A percentile compares a stretch with the other conserved stretches of the same genome.
These are phyloP conservation scores for Orientallactaga sibirica DNA, from an alignment of 2,797 vertebrate genomes.

Conservation along the genomic window DNA sequence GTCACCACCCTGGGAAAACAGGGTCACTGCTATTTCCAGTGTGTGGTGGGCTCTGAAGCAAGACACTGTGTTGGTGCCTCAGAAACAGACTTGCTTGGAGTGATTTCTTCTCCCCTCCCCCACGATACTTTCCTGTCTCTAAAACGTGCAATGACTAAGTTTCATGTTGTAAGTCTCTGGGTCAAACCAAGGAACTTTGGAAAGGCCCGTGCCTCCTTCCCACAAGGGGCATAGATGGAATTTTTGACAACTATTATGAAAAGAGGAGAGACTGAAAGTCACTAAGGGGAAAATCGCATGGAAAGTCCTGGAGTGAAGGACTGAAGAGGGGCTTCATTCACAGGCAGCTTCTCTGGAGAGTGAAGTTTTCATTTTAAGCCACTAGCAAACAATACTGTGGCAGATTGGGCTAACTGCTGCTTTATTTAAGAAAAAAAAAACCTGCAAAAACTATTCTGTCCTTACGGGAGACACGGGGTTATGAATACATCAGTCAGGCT, in stretches of 20 bases:
- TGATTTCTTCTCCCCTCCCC: too few species aligned
- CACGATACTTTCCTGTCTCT: not conserved
- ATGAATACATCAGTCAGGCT: too few species aligned
- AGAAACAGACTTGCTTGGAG: slow-evolving; percentile 59
- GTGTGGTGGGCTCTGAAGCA: not conserved
- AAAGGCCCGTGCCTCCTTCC: not conserved
- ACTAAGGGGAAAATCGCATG: not conserved
- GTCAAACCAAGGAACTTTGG: slow-evolving; percentile 7
- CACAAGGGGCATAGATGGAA: not conserved
- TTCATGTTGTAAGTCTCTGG: slow-evolving; percentile 58
- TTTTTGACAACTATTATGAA: slow-evolving; percentile 64
- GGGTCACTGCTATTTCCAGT: slow-evolving; percentile 13
- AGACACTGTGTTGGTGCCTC: slow-evolving; percentile 26
- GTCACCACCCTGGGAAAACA: slow-evolving; percentile 47
- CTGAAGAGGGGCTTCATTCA: not conserved
- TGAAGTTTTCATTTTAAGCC: slow-evolving; percentile 38
- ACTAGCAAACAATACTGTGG: not conserved
- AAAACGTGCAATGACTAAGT: slow-evolving; percentile 29
- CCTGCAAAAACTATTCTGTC: not conserved
- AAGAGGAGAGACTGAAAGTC: slow-evolving; percentile 23
- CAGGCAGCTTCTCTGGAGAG: not conserved
- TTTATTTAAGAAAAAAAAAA: slow-evolving; percentile 2
- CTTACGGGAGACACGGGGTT: not conserved
- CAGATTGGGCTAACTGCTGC: not conserved
- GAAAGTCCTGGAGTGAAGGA: slow-evolving; percentile 16